These are phyloP conservation scores for Hemicordylus capensis DNA, from an alignment of 2,113 vertebrate species.

Conservation along the genomic window DNA sequence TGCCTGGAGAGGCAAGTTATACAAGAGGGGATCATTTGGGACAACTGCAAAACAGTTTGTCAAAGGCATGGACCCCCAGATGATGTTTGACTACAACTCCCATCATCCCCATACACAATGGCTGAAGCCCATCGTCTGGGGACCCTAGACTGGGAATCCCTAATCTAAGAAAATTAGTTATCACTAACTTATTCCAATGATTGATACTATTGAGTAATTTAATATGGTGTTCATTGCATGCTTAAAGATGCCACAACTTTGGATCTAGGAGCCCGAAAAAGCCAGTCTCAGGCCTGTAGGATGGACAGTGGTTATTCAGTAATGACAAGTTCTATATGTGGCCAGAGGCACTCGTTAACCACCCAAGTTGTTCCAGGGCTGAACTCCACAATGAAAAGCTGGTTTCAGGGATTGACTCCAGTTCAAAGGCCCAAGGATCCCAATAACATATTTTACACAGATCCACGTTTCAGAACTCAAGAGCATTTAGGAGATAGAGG, in stretches of 20 bases:
- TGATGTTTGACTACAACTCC: too few relatives aligned
- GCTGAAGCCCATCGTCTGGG: too few relatives aligned
- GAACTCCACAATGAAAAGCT: not conserved
- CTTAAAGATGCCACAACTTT: not conserved
- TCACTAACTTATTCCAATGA: too few relatives aligned
- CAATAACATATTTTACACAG: not conserved
- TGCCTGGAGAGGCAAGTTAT: too few relatives aligned
- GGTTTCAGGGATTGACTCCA: not conserved
- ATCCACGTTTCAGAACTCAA: not conserved
- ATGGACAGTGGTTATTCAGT: not conserved
- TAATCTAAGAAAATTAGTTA: too few relatives aligned
- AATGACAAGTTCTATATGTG: not conserved
- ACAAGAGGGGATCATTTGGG: not conserved
- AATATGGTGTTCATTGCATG: not conserved
- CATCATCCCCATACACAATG: too few relatives aligned
- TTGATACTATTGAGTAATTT: too few relatives aligned
- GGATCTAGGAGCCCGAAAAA: not conserved
- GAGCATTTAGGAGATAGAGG: not conserved
- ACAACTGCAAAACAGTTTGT: not conserved
- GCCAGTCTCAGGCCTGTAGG: too few relatives aligned
- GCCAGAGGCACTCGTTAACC: too few relatives aligned
- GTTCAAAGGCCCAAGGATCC: not conserved
- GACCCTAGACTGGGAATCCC: too few relatives aligned
- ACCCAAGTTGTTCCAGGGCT: not conserved
- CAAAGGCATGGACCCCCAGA: too few relatives aligned